Evolutionary conservation across 2,113 vertebrate species (phyloP), one percentile per base, ranked within the genome.

Genomic region (Melanerpes aurifrons): DNA sequence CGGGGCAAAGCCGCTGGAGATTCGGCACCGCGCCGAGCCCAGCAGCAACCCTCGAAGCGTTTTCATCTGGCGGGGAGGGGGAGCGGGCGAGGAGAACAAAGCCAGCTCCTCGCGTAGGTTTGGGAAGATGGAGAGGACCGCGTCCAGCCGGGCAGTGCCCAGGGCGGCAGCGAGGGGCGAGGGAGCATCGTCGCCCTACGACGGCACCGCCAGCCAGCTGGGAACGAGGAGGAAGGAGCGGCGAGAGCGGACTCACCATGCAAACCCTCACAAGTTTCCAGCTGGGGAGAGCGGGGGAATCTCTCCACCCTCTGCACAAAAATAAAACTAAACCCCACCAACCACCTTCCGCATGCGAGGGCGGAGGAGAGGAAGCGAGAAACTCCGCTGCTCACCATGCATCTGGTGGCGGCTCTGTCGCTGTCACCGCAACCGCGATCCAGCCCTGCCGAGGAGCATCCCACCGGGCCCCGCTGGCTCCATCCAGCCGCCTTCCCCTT

Each of bases 311-410:
- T 68, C 87, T 31, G 90, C 82, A 82, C 40, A 45, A 58, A 93
- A 83, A 92, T 69, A 93, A 89, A 89, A 91, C 92, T 80, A 87
- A 83, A 5, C 31, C 63, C 92, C 89, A 29, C 78, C 86, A 74
- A 59, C 58, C 83, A 70, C 93, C 87, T 94, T 92, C 93, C 94
- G 89, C 95, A 70, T 59, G 91, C 79, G 85, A 94, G 89, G 93
- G 82, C 90, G 92, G 61, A 86, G 77, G 87, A 80, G 22, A 67
- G 86, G 80, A 89, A 92, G 70, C 75, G 58, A 81, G 93, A 92
- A 93, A 92, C 86, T 88, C 86, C 56, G n/a, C 78, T 43, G 91
- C 83, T 92, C 77, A 25, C 64, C 72, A 70, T 64, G 89, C 86
- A 94, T 88, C 86, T 80, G 90, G 88, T 82, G 84, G 86, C n/a